A percentile compares a stretch with the other conserved stretches of the same genome.
Evolutionary conservation across 2,888 invertebrate species (phyloP).

Genomic region (Nemotelus pantherinus): DNA sequence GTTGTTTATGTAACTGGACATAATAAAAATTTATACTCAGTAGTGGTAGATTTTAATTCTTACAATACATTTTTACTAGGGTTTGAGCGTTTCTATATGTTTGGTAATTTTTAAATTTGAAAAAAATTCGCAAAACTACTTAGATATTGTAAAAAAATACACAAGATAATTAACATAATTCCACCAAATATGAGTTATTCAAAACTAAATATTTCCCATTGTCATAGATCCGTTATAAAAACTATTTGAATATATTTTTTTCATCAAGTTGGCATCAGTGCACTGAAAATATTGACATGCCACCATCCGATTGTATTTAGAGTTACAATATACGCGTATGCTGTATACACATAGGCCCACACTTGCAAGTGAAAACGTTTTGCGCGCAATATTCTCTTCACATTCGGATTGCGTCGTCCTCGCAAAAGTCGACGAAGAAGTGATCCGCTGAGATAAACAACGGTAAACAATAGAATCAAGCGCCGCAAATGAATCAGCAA

Average conservation of each 20-base stretch:
- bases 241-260: not conserved
- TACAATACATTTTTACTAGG: too few relatives aligned
- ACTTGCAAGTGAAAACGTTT: slow-evolving; percentile 61
- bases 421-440: slow-evolving; percentile 59
- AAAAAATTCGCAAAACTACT: too few relatives aligned
- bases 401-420: slow-evolving; percentile 54
- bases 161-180: too few relatives aligned
- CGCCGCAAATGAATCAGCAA: slow-evolving; percentile 62
- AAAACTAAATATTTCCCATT: too few relatives aligned
- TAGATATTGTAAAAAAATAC: too few relatives aligned
- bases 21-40: too few relatives aligned
- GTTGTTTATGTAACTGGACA: too few relatives aligned
- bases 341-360: slow-evolving; percentile 63
- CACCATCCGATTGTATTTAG: slow-evolving; percentile 58
- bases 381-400: slow-evolving; percentile 42
- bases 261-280: slow-evolving; percentile 30
- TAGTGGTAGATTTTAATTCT: too few relatives aligned
- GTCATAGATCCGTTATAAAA: too few relatives aligned
- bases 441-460: slow-evolving; percentile 62
- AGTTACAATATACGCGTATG: slow-evolving; percentile 59
- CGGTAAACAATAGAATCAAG: slow-evolving; percentile 61
- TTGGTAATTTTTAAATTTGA: too few relatives aligned
- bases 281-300: slow-evolving; percentile 26
- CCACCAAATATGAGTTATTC: too few relatives aligned
- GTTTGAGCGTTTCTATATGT: too few relatives aligned